Base-by-base conservation (phyloP, 1,140 invertebrate species). In the Meloidogyne exigua region DNA sequence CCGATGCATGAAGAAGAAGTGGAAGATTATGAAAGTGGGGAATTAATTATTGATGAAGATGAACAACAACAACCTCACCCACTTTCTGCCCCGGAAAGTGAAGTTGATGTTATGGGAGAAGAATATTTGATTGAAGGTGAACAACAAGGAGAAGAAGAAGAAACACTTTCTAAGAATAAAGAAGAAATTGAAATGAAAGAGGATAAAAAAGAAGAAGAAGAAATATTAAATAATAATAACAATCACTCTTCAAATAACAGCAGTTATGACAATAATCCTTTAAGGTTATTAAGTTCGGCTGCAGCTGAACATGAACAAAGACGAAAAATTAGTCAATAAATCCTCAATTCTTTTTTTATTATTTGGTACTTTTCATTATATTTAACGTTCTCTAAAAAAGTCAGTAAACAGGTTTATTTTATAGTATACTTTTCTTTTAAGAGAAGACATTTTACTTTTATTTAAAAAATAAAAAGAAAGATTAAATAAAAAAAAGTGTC, bases 1-100 rank as follows among this genome's bases (percentile, higher is more conserved):
- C 68, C 68, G 1, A 76, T 76, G 75, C 26, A 49, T 23, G 75
- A 76, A 23, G 73, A 67, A 10, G 66, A 71, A 44, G 73, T 71
- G 25, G 73, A 75, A 28, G 39, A 26, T 12, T 44, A 12, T 18
- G 65, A 39, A 63, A 68, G 18, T 65, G 39, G 36, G 23, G 28
- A 15, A 39, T 67, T 67, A 67, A 15, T 28, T 62, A 62, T 62
- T 23, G 70, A 44, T 72, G 36, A 62, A 32, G 26, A 23, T 72
- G 32, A 62, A 18, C 42, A 39, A 39, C 70, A 39, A 9, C 70
- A 26, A 23, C 63, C 26, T 23, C 44, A 1, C 26, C 44, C 2
- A 4, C 70, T 63, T n/a, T 62, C 42, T 36, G 71, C 71, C 18
- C 71, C 71, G 0, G 71, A 73, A 21, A 73, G 71, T 32, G 71